Base-by-base conservation (phyloP, 2,888 invertebrate species). In the Parelbella ahira region DNA sequence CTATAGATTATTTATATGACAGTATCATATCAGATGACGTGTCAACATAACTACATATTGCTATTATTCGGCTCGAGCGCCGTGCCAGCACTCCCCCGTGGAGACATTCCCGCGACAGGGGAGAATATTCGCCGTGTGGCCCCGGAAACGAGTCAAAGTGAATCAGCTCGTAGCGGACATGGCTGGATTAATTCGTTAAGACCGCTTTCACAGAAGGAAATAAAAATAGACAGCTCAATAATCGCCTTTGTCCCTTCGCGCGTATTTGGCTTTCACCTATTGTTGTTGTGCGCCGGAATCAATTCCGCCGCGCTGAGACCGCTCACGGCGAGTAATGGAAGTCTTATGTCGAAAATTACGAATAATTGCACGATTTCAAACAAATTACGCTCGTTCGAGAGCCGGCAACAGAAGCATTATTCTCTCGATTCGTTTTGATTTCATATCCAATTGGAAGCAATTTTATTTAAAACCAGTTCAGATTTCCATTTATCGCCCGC, bases 111-210 rank as follows among this genome's bases (percentile, higher is more conserved):
- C 51, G 49, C 63, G 64, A 59, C 58, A 60, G 60, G 76, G 68
- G 61, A 58, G 54, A 53, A 54, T 27, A 27, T 15, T 57, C 33
- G 8, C 43, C 55, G 53, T 60, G 56, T 54, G 51, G 56, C 51
- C 60, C 43, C 56, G 68, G 65, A 70, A 68, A 59, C 54, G 62
- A 61, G 60, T 58, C 60, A 63, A 63, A 67, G 56, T 63, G 65
- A 72, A 67, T 63, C 60, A 53, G 51, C 50, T 58, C 50, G 47
- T 18, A 52, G 49, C 64, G 58, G 67, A 71, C 64, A 68, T 56
- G 64, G 53, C 59, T 61, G 61, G 60, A 79, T 80, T 79, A 81
- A 79, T 78, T 74, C 63, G 69, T 68, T 64, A 64, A 72, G 69
- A 68, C 63, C 52, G 58, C 63, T 73, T 77, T 70, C 68, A 57